Evolutionary conservation across 2,797 vertebrate genomes (phyloP), one percentile per base, ranked within the genome.

Genomic region (Poeciliopsis paucimaculata): DNA sequence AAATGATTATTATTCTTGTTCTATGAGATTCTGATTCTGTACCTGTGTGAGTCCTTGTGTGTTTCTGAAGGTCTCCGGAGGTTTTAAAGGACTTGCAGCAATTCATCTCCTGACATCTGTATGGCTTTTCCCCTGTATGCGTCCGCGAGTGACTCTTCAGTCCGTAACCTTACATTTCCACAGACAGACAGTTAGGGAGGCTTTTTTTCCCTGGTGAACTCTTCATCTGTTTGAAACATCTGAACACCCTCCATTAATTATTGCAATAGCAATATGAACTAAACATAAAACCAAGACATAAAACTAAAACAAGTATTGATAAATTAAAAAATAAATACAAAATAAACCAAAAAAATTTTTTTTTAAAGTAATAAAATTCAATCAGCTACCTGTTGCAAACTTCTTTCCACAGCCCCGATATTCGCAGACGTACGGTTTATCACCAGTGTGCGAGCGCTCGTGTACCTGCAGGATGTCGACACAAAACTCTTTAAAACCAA

Each of bases 41-140:
- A 99, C 98, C 98, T 96, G 98, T 99, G 81, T 99, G 98, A 75
- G 98, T 99, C 82, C 98, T 94, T 5, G 99, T 99, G 89, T 99
- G 98, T 93, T 99, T 99, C 89, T 99, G 98, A 78, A 99, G 95
- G 90, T 99, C 98, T 91, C 98, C 98, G 4, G 98, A 99, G 28
- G 98, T 99, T 95, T 99, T 99, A 89, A 99, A 99, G 77, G 98
- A 99, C 74, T 99, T 99, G 89, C 96, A 97, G 95, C 98, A 99
- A 88, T 98, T 99, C 64, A 98, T 89, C 89, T 99, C 98, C 55
- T 97, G 98, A 95, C 98, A 99, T 80, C 97, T 94, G 79, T 99
- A 99, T 39, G 98, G 98, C 95, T 99, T 99, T 93, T 99, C 98
- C 75, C 98, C 98, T 0, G 98, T 99, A 94, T 99, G 98, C 80